These are phyloP conservation scores for Crepidodera aurea DNA, from an alignment of 2,888 invertebrate genomes.

Conservation along the genomic window DNA sequence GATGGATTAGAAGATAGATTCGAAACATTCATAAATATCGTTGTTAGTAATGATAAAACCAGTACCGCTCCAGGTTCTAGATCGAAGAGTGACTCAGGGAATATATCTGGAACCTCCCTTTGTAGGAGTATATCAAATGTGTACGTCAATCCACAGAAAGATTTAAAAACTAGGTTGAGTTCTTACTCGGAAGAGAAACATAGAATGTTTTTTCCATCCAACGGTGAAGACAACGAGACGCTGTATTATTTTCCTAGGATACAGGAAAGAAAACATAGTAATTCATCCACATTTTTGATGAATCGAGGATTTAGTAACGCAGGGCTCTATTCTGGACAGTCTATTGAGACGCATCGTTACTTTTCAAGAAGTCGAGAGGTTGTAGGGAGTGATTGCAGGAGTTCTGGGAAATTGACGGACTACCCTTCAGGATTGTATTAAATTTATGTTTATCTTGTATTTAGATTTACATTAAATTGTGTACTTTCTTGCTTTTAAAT, in stretches of 20 bases:
- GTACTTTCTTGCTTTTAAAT: no score
- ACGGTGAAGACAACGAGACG: conserved; percentile 55
- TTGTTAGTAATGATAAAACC: conserved; percentile 63
- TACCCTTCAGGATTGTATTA: conserved; percentile 78
- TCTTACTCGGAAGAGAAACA: conserved; percentile 56
- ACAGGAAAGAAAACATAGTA: conserved; percentile 62
- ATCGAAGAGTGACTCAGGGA: conserved; percentile 54
- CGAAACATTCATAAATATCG: conserved; percentile 76
- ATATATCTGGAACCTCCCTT: conserved; percentile 46
- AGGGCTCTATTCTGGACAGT: conserved; percentile 71
- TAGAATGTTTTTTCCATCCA: conserved; percentile 56
- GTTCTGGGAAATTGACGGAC: conserved; percentile 72
- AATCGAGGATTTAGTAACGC: conserved; percentile 71
- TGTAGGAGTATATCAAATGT: conserved; percentile 52
- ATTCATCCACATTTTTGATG: conserved; percentile 64
- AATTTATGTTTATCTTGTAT: no score
- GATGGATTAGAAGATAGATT: conserved; percentile 79
- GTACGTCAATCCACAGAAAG: conserved; percentile 26
- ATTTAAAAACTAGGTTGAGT: conserved; percentile 41
- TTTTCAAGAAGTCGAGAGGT: conserved; percentile 47
- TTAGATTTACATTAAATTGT: no score
- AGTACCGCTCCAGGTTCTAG: conserved; percentile 30
- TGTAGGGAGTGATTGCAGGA: conserved; percentile 45
- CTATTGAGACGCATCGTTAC: conserved; percentile 53
- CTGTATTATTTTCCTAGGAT: conserved; percentile 61